Percentiles rank a stretch among this genome's conserved stretches.
Conservation (phyloP, 2,888 invertebrate genomes). For the Volucella inflata region DNA sequence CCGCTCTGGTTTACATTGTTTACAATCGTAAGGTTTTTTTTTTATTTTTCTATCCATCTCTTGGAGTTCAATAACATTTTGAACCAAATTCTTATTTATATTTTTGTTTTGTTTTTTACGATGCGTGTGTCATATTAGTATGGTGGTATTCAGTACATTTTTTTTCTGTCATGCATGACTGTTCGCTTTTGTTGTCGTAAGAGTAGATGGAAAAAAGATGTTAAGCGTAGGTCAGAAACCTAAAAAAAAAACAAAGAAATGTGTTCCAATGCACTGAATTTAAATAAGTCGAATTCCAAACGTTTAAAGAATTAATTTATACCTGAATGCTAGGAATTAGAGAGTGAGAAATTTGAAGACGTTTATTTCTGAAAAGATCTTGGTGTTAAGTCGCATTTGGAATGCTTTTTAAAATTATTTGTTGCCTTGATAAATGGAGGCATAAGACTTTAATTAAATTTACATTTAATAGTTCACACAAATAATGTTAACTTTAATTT, state of each 20-base stretch:
- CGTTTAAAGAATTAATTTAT: conserved; percentile 22
- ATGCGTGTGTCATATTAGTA: conserved; percentile 2
- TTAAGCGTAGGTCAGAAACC: conserved; percentile 30
- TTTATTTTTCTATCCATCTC: too few relatives aligned
- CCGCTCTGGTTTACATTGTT: too few relatives aligned
- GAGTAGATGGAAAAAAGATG: not conserved
- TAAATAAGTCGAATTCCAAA: conserved; percentile 2
- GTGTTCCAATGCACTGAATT: conserved; percentile 12
- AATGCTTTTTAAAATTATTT: not conserved
- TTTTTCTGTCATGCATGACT: conserved; percentile 25
- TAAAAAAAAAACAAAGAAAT: conserved; percentile 7
- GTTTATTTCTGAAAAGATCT: not conserved
- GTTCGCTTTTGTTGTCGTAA: not conserved
- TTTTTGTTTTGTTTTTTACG: not conserved
- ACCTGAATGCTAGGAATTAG: conserved; percentile 24
- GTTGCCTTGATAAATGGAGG: too few relatives aligned
- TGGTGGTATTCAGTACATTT: not conserved
- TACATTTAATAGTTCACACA: too few relatives aligned
- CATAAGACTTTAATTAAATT: too few relatives aligned
- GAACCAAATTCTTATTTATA: not conserved
- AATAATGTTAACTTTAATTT: too few relatives aligned
- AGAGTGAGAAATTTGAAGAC: not conserved
- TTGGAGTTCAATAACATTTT: too few relatives aligned
- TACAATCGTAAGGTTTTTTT: too few relatives aligned
- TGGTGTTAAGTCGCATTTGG: not conserved